These are phyloP conservation scores for Drosophila lacteicornis DNA, from an alignment of 1,140 invertebrate species.

Conservation along the genomic window DNA sequence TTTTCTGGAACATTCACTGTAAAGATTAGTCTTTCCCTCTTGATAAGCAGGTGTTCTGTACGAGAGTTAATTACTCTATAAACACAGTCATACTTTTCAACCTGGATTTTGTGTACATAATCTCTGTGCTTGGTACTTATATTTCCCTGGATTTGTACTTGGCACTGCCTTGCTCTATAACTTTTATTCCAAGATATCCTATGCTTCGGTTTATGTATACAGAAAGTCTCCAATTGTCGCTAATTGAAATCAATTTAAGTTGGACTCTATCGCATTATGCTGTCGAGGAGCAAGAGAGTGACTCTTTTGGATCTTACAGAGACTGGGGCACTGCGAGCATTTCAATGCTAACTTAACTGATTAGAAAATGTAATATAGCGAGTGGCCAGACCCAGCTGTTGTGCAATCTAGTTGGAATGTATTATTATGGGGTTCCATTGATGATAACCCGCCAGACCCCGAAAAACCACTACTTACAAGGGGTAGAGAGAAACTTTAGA, in stretches of 20 bases:
- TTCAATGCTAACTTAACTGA: slow-evolving; percentile 60
- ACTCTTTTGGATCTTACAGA: slow-evolving; percentile 4
- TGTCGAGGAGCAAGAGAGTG: background rate
- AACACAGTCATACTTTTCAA: slow-evolving; percentile 1
- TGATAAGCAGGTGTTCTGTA: slow-evolving; percentile 44
- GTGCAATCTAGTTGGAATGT: slow-evolving; percentile 31
- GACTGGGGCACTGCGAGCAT: slow-evolving; percentile 13
- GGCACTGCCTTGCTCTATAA: slow-evolving; percentile 1
- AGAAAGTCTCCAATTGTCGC: slow-evolving; percentile 37
- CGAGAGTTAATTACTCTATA: slow-evolving; percentile 24
- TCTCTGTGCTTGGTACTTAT: slow-evolving; percentile 13
- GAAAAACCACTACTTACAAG: background rate
- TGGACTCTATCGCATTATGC: slow-evolving; percentile 47
- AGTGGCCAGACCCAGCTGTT: slow-evolving; percentile 21
- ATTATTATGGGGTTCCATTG: slow-evolving; percentile 5
- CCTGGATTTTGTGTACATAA: background rate
- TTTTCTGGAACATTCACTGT: slow-evolving; percentile 1
- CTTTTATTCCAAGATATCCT: slow-evolving; percentile 29
- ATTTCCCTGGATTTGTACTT: background rate
- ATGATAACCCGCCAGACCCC: slow-evolving; percentile 56
- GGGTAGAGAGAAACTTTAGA: background rate
- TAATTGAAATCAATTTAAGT: slow-evolving; percentile 81
- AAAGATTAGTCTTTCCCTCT: slow-evolving; percentile 35
- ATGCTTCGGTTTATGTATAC: slow-evolving; percentile 4
- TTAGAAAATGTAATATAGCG: slow-evolving; percentile 44